Percentiles rank a stretch among this genome's conserved stretches.
Conservation (phyloP, 2,888 invertebrate genomes). For the Melipona bicolor region DNA sequence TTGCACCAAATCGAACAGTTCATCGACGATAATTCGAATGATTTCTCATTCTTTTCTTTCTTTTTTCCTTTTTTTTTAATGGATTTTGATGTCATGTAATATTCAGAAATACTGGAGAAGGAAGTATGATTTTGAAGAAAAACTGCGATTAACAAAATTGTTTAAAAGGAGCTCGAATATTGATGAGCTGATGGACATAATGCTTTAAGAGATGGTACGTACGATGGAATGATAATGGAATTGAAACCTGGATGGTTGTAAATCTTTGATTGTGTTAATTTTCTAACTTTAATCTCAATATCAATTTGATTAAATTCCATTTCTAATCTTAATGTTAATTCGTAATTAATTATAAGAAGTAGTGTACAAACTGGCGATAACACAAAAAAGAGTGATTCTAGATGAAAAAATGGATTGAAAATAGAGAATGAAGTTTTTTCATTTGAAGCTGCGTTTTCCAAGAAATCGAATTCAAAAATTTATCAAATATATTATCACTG, state of each 20-base stretch:
- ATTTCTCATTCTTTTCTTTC: background rate
- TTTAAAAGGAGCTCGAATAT: background rate
- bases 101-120: background rate
- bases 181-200: background rate
- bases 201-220: background rate
- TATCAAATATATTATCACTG: too few relatives aligned
- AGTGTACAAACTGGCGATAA: too few relatives aligned
- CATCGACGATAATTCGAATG: background rate
- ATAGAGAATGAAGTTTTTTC: too few relatives aligned
- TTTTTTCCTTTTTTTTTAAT: background rate
- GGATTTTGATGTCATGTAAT: accelerated
- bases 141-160: background rate
- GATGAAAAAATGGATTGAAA: too few relatives aligned
- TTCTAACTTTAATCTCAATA: too few relatives aligned
- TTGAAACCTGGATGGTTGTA: background rate
- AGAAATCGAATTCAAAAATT: too few relatives aligned
- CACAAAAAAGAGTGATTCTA: too few relatives aligned
- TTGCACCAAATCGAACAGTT: background rate
- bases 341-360: too few relatives aligned
- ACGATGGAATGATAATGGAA: background rate
- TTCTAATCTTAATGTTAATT: background rate
- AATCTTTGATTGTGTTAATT: background rate
- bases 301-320: too few relatives aligned
- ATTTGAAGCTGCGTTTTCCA: too few relatives aligned
- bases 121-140: background rate